phyloP scores from a whole-genome alignment of 2,113 vertebrate genomes.

The Butorides virescens region DNA sequence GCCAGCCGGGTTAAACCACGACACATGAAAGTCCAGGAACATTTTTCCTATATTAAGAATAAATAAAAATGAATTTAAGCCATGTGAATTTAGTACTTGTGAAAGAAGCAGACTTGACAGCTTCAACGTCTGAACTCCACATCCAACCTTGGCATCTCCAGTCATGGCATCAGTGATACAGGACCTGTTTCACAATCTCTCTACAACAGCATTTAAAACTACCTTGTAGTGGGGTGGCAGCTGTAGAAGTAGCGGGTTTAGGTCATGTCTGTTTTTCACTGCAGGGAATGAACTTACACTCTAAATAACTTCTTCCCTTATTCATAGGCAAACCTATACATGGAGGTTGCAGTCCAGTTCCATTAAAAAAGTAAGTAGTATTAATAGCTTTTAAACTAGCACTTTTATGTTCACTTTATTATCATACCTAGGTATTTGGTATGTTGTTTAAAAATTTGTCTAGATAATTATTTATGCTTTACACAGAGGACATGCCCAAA shows the following conservation, averaged over 20 bases:
- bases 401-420: background rate
- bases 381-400: background rate
- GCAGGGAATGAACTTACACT: background rate
- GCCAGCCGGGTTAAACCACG: too few species aligned
- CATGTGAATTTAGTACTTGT: background rate
- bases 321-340: background rate
- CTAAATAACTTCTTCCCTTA: background rate
- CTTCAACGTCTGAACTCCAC: background rate
- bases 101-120: background rate
- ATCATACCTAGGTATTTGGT: background rate
- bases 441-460: background rate
- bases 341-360: background rate
- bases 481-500: background rate
- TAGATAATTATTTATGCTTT: background rate
- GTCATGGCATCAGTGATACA: background rate
- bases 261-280: background rate
- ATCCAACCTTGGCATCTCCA: background rate
- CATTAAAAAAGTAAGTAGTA: background rate
- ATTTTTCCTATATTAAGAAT: background rate
- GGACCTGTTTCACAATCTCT: background rate
- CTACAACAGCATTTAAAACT: background rate
- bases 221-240: background rate
- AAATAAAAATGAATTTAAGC: background rate
- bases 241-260: background rate
- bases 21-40: background rate